Evolutionary conservation across 2,113 vertebrate species (phyloP), one percentile per base, ranked within the genome.

Genomic region (Monarcha castaneiventris): DNA sequence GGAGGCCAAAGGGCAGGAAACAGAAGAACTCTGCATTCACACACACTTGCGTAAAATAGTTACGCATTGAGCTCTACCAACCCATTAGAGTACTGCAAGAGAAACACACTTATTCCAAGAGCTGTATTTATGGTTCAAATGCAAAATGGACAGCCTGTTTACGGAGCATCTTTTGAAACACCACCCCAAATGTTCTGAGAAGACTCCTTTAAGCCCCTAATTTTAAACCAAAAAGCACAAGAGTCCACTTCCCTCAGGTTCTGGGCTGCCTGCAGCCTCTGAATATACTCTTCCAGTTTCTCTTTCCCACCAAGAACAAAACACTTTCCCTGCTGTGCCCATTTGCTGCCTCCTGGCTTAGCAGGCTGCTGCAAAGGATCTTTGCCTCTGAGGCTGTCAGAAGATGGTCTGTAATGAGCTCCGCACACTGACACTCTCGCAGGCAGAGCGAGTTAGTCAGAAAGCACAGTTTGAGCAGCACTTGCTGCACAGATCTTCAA

Each of bases 281-380:
- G 55, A 93, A 83, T 39, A 54, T 35, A 59, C 59, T 71, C 85
- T 69, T 74, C 81, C 63, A 18, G 30, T 51, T 87, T 85, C 84
- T 78, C 63, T 88, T 95, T 81, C 91, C 93, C 66, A 90, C 89
- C 84, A 95, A 94, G 96, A 95, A 95, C 74, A 95, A 94, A 97
- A 95, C 5, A 4, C 32, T 95, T 87, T 66, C 58, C 95, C 93
- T 69, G 89, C 96, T 96, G 96, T 82, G 96, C 77, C 94, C 84
- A 76, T 96, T 96, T 94, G 87, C 93, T 94, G 77, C 74, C 77
- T 93, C 87, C 87, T 64, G 64, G 81, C 86, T 76, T 56, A 95
- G 91, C 25, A 21, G 93, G 68, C 86, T 78, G 48, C 84, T 72
- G 94, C 80, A 89, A 91, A 94, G 77, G 62, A 89, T 78, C 95